Conservation (phyloP, 2,113 vertebrate genomes). For the Phrynocephalus versicolor region DNA sequence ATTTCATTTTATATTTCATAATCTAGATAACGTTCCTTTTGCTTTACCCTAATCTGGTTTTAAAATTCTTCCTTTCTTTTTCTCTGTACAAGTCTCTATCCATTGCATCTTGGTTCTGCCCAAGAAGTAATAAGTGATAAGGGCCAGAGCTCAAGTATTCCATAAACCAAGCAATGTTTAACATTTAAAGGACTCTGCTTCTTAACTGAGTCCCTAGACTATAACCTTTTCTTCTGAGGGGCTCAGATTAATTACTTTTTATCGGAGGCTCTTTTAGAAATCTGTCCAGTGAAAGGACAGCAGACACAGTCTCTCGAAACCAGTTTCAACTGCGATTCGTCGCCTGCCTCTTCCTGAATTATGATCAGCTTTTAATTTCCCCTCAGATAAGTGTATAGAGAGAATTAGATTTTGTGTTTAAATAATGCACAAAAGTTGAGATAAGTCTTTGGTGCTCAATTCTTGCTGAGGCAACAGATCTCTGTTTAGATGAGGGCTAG, state of each 20-base stretch:
- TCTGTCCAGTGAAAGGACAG: slow-evolving; percentile 20
- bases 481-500: not conserved
- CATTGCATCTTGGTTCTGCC: not conserved
- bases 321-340: not conserved
- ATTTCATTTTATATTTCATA: not conserved
- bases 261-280: slow-evolving; percentile 34
- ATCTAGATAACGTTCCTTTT: not conserved
- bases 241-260: slow-evolving; percentile 51
- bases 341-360: not conserved
- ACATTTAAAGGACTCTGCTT: slow-evolving; percentile 45
- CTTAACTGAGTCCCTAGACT: slow-evolving; percentile 33
- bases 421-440: not conserved
- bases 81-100: not conserved
- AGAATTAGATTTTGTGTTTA: not conserved
- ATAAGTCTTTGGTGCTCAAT: not conserved
- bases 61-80: not conserved
- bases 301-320: slow-evolving; percentile 2
- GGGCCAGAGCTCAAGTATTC: slow-evolving; percentile 6
- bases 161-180: slow-evolving; percentile 22
- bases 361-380: not conserved
- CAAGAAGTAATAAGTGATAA: not conserved
- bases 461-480: no score
- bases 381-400: not conserved
- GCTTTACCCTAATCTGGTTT: not conserved
- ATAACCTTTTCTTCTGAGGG: slow-evolving; percentile 20